phyloP scores from a whole-genome alignment of 2,113 vertebrate genomes.

The Nesogale talazaci region DNA sequence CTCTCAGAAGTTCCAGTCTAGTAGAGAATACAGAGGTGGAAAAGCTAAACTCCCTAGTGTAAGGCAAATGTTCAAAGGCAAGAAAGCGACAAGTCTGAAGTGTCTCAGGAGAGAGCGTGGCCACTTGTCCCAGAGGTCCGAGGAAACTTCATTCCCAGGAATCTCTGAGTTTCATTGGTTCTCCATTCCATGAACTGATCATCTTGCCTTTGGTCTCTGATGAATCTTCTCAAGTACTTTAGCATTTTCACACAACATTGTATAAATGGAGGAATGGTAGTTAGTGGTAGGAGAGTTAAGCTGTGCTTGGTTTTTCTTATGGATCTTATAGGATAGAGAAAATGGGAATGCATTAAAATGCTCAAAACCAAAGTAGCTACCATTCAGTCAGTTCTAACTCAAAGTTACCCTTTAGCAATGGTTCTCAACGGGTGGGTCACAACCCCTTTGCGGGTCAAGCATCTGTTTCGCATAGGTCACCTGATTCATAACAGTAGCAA shows the following conservation, averaged over 20 bases:
- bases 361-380: no score
- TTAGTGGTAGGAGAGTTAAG: neutral
- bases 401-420: no score
- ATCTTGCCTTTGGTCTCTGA: neutral
- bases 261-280: neutral
- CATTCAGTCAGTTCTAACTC: no score
- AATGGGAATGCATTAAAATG: neutral
- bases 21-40: neutral
- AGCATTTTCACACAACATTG: neutral
- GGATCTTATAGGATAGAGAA: neutral
- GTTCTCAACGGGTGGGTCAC: no score
- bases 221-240: neutral
- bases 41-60: neutral
- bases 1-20: slow-evolving; percentile 3
- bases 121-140: neutral
- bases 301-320: neutral
- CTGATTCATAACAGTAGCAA: no score
- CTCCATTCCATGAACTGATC: neutral
- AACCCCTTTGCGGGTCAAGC: no score
- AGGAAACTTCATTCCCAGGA: neutral
- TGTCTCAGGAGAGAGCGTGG: neutral
- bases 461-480: no score
- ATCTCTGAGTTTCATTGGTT: neutral
- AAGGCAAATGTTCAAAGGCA: neutral
- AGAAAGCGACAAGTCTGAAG: neutral